These are phyloP conservation scores for Paramormyrops hopkinsi DNA, from an alignment of 2,797 vertebrate species.

Conservation along the genomic window DNA sequence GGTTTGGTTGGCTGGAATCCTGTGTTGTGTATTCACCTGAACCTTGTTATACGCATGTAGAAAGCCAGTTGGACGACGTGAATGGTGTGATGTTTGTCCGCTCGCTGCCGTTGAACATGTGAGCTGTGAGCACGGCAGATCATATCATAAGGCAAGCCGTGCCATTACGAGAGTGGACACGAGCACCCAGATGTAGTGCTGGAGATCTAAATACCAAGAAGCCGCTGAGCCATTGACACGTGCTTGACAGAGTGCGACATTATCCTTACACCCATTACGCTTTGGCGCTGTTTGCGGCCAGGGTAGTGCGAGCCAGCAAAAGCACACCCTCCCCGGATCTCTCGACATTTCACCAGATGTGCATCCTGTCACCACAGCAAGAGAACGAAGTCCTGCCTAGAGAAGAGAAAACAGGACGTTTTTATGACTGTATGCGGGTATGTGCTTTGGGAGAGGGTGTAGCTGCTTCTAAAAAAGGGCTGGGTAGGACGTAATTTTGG, in stretches of 20 bases:
- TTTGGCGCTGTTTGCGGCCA: slow-evolving; percentile 9
- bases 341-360: slow-evolving; percentile 21
- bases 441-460: not conserved
- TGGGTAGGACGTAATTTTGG: not conserved
- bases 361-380: not conserved
- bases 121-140: not conserved
- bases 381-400: not conserved
- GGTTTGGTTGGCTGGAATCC: not conserved
- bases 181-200: not conserved
- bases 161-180: not conserved
- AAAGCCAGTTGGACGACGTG: not conserved
- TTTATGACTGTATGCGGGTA: not conserved
- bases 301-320: not conserved
- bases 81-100: not conserved
- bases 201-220: not conserved
- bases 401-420: not conserved
- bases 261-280: not conserved
- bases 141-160: not conserved
- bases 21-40: not conserved
- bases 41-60: not conserved
- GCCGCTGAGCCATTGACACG: not conserved
- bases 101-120: not conserved
- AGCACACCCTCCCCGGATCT: not conserved
- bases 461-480: not conserved
- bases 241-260: not conserved